phyloP scores from a whole-genome alignment of 2,113 vertebrate genomes.

The Monopterus albus region DNA sequence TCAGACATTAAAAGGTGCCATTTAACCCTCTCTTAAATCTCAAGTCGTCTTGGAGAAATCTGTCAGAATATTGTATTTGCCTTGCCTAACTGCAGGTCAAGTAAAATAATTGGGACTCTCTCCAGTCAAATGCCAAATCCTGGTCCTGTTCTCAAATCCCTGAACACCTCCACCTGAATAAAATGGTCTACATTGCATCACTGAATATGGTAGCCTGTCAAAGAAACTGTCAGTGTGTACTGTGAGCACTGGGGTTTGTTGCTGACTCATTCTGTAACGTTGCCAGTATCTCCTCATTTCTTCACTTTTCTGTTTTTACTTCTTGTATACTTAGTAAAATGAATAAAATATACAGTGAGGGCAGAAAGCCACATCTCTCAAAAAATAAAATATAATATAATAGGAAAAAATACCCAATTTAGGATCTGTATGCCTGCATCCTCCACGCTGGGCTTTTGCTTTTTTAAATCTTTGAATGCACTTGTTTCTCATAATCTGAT shows the following conservation, averaged over 20 bases:
- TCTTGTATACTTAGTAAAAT: constrained; percentile 4
- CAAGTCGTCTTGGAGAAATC: constrained; percentile 9
- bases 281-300: constrained; percentile 4
- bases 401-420: constrained; percentile 17
- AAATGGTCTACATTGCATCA: constrained; percentile 34
- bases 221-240: constrained; percentile 48
- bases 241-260: constrained; percentile 31
- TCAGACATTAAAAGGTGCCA: constrained; percentile 27
- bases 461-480: not conserved
- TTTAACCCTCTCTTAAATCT: constrained; percentile 35
- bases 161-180: constrained; percentile 47
- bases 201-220: constrained; percentile 51
- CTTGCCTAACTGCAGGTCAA: constrained; percentile 24
- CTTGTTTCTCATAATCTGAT: not conserved
- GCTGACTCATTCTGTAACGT: constrained; percentile 23
- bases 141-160: constrained; percentile 28
- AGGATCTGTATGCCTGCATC: constrained; percentile 2
- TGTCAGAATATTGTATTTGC: constrained; percentile 28
- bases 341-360: constrained; percentile 32
- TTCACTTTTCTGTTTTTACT: not conserved
- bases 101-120: constrained; percentile 51
- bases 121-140: constrained; percentile 56
- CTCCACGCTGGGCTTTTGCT: not conserved
- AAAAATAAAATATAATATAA: constrained; percentile 14
- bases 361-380: not conserved